These are phyloP conservation scores for Fistularia commersonii DNA, from an alignment of 2,797 vertebrate genomes.

Conservation along the genomic window DNA sequence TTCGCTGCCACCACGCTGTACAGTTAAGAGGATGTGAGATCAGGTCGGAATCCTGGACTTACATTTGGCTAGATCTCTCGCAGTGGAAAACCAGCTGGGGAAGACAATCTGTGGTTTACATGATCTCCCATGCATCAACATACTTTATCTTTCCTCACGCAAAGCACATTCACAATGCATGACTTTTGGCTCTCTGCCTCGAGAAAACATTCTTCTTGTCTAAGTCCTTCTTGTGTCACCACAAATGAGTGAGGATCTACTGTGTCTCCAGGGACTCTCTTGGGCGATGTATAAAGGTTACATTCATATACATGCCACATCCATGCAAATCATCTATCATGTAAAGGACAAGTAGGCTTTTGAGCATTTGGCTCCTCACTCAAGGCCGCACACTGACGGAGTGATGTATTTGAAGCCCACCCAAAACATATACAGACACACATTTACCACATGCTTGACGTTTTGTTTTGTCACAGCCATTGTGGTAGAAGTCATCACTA, in stretches of 20 bases:
- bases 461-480: slow-evolving; percentile 74
- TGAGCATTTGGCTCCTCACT: slow-evolving; percentile 30
- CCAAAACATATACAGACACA: slow-evolving; percentile 32
- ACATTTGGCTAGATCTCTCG: no score
- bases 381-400: slow-evolving; percentile 18
- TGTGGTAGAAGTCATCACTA: slow-evolving; percentile 80
- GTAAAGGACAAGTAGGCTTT: slow-evolving; percentile 34
- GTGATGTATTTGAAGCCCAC: slow-evolving; percentile 49
- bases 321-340: slow-evolving; percentile 6
- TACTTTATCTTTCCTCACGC: no score
- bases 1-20: no score
- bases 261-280: neutral
- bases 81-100: no score
- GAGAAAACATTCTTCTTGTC: no score
- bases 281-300: slow-evolving; percentile 14
- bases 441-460: slow-evolving; percentile 56
- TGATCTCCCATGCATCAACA: no score
- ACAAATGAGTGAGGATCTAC: neutral
- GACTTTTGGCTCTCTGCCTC: no score
- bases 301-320: slow-evolving; percentile 30
- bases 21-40: no score
- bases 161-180: no score
- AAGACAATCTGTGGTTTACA: no score
- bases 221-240: neutral
- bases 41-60: no score